Percentiles rank a stretch among this genome's conserved stretches.
phyloP scores from a whole-genome alignment of 2,888 invertebrate species.

The Platerodrilus igneus region DNA sequence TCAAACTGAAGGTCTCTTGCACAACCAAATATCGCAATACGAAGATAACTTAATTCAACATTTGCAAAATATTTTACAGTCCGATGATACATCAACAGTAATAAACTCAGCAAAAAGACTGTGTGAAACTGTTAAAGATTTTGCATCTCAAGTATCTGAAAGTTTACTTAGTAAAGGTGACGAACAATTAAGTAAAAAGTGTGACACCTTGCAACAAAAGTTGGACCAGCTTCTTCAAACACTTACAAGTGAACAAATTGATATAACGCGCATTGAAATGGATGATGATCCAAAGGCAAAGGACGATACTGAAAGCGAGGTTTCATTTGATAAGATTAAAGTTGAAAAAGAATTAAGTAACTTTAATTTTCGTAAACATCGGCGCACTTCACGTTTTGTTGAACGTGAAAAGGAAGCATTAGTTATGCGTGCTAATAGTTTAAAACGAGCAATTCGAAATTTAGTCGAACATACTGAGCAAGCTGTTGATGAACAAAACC shows the following conservation, averaged over 20 bases:
- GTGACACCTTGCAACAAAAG: constrained; percentile 70
- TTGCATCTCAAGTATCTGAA: constrained; percentile 60
- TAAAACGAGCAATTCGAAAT: constrained; percentile 75
- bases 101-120: constrained; percentile 62
- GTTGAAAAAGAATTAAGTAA: constrained; percentile 47
- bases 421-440: constrained; percentile 69
- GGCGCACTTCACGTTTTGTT: constrained; percentile 48
- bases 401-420: constrained; percentile 55
- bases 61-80: constrained; percentile 80
- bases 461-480: constrained; percentile 77
- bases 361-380: constrained; percentile 46
- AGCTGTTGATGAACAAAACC: constrained; percentile 58
- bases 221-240: constrained; percentile 68
- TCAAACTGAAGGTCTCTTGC: constrained; percentile 47
- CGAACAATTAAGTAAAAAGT: constrained; percentile 61
- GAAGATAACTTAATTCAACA: constrained; percentile 75
- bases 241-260: constrained; percentile 62
- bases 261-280: constrained; percentile 32
- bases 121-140: constrained; percentile 75
- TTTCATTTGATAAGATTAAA: constrained; percentile 43
- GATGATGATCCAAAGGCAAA: constrained; percentile 33
- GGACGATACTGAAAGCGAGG: constrained; percentile 45
- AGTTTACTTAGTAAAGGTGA: constrained; percentile 56
- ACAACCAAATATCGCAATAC: constrained; percentile 63
- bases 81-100: constrained; percentile 69